A percentile compares a stretch with the other conserved stretches of the same genome.
Conservation (phyloP, 2,113 vertebrate species). For the Solenodon paradoxus region DNA sequence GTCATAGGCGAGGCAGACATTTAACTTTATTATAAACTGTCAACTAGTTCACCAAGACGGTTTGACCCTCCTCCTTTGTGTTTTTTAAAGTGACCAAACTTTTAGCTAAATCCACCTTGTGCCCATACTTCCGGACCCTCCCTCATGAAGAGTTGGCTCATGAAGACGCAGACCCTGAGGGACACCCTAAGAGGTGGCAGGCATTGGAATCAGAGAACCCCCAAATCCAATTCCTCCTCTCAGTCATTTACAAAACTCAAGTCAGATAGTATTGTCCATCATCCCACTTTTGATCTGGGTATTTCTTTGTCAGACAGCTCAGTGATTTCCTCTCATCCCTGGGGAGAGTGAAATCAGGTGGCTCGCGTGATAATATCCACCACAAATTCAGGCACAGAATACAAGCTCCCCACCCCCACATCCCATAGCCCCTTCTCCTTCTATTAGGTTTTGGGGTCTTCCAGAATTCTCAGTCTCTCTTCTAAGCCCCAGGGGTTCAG, state of each 20-base stretch:
- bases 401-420: not conserved
- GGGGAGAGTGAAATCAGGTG: not conserved
- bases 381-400: not conserved
- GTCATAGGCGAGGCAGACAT: not conserved
- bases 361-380: not conserved
- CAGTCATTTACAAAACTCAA: not conserved
- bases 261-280: not conserved
- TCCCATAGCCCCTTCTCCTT: not conserved
- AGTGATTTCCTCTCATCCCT: too few species aligned
- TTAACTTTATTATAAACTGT: not conserved
- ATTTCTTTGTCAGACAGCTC: not conserved
- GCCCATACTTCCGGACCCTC: not conserved
- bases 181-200: not conserved
- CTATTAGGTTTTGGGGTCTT: not conserved
- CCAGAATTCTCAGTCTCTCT: not conserved
- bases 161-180: not conserved
- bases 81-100: not conserved
- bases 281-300: not conserved
- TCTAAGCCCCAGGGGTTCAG: not conserved
- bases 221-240: not conserved
- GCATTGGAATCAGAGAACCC: not conserved
- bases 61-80: not conserved
- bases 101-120: not conserved
- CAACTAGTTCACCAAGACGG: not conserved
- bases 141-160: not conserved